These are phyloP conservation scores for Dicrurus megarhynchus DNA, from an alignment of 2,113 vertebrate genomes.

Conservation along the genomic window DNA sequence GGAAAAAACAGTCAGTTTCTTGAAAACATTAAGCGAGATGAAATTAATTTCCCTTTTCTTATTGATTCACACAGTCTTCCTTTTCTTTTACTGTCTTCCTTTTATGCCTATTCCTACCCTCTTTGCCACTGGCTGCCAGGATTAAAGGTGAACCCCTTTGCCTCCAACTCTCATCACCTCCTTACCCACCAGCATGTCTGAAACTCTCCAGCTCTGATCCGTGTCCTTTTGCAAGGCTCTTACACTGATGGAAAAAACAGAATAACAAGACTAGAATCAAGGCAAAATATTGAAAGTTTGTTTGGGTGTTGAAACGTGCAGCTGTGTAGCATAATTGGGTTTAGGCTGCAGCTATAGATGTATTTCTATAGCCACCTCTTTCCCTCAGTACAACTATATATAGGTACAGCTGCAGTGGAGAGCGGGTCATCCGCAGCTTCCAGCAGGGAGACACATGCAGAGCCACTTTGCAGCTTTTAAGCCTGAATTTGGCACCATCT, in stretches of 20 bases:
- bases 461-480: background rate
- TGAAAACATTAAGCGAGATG: background rate
- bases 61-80: background rate
- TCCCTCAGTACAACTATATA: background rate
- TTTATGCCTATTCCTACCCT: background rate
- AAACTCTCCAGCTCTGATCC: background rate
- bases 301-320: background rate
- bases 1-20: background rate
- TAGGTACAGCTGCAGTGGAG: background rate
- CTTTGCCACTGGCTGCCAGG: background rate
- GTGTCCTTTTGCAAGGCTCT: rapidly evolving
- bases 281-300: background rate
- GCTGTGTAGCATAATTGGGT: background rate
- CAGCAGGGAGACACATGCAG: background rate
- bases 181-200: background rate
- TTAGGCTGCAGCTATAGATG: background rate
- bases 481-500: background rate
- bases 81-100: background rate
- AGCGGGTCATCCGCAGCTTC: background rate
- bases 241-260: background rate
- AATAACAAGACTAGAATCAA: background rate
- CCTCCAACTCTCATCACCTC: background rate
- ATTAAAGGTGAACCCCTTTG: background rate
- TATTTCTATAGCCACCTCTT: background rate
- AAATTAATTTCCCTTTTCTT: background rate